Evolutionary conservation across 2,113 vertebrate species (phyloP), one percentile per base, ranked within the genome.

Genomic region (Petromus typicus): DNA sequence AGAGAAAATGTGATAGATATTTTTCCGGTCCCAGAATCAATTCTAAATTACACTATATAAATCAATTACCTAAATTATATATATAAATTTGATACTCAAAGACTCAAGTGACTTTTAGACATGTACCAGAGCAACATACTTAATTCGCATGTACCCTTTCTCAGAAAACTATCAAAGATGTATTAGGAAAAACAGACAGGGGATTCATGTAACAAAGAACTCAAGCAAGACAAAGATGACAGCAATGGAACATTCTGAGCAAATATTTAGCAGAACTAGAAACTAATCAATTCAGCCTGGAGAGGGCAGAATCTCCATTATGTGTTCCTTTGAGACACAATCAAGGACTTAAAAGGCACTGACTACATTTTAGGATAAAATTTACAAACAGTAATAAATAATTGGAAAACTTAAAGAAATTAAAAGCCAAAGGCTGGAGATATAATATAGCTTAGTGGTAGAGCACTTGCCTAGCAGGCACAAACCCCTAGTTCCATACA

Each of bases 1-100:
- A 85, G 51, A 97, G 32, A 93, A 86, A 94, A 84, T 9, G n/a
- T 71, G 59, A 27, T 96, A 6, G n/a, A n/a, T 63, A 73, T 14
- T 45, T 84, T 90, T 91, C 66, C 34, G 89, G 88, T 32, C 76
- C 56, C 34, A 95, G 59, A 79, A 43, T 30, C 17, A 57, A 18
- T 20, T 57, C 17, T 73, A 64, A 93, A 89, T 10, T 71, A n/a
- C 56, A 80, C 34, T 85, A 89, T 34, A 67, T 37, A 69, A 83
- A 43, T 30, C 7, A 56, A 56, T 56, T 56, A 9, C 11, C 12
- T 57, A 57, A 57, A 57, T 18, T 57, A 57, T 57, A 20, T 20
- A 57, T 57, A 20, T 56, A 57, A 56, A 56, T 56, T 56, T 56
- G 51, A 78, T 34, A 92, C 12, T 86, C 59, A 82, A 66, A 86